Base-by-base conservation (phyloP, 2,888 invertebrate species). In the Microdon myrmicae region DNA sequence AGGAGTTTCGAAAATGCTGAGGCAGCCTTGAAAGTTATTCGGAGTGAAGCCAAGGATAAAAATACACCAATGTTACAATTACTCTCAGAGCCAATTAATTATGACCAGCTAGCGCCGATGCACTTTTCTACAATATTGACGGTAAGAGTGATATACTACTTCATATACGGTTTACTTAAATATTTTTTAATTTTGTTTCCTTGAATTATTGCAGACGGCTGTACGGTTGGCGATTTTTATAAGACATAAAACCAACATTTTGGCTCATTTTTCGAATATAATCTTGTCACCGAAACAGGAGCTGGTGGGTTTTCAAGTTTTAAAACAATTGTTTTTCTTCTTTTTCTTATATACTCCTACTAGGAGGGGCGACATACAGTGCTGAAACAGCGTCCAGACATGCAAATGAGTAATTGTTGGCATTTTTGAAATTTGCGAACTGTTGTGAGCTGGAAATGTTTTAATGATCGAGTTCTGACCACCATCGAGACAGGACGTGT, bases 81-180 rank as follows among this genome's bases (percentile, higher is more conserved):
- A 19, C n/a, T 51, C 9, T 34, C 20, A 10, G 20, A 51, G 12
- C 22, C 34, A 6, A 20, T 13, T 28, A 28, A 41, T 28, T 51
- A 51, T 16, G 22, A 7, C 5, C 16, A 34, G 6, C 26, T 41
- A 41, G 3, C 41, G 26, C 34, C 34, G n/a, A 35, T 22, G 26
- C 34, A 51, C 26, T 51, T 51, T 7, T 51, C 51, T 3, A 51
- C 51, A 28, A 22, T 43, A n/a, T 8, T 51, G 22, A 22, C 41
- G 35, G 51, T 51, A 43, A 2, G 28, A 12, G 1, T 6, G 10
- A n/a, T 3, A 5, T 3, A 6, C 13, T 2, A n/a, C 9, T 28
- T 28, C 28, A 28, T 12, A 4, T 10, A 17, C 20, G n/a, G 3
- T 3, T 10, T 23, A 1, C 8, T 31, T 13, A 7, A 4, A 13